Evolutionary conservation across 2,113 vertebrate genomes (phyloP).

Genomic region (Podocnemis expansa): DNA sequence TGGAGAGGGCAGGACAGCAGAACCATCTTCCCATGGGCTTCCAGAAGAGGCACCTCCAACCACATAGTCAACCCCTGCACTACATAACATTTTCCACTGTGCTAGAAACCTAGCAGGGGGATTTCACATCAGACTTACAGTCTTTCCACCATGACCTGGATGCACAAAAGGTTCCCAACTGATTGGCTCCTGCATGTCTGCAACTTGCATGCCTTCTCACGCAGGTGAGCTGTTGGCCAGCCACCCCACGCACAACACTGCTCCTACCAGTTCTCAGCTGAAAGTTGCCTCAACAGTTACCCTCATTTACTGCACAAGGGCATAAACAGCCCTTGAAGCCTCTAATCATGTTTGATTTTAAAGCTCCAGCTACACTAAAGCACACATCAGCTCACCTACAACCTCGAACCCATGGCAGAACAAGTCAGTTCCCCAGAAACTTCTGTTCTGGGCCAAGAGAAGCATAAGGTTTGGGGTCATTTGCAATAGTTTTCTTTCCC

Average conservation of each 20-base stretch:
- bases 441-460: not conserved
- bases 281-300: not conserved
- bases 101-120: not conserved
- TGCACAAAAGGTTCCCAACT: not conserved
- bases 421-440: not conserved
- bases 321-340: not conserved
- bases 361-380: not conserved
- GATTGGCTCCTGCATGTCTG: not conserved
- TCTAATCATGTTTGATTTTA: not conserved
- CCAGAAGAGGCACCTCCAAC: not conserved
- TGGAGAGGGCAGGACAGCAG: not conserved
- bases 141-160: not conserved
- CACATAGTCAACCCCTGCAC: not conserved
- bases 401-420: not conserved
- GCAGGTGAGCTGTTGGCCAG: not conserved
- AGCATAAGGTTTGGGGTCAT: not conserved
- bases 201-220: not conserved
- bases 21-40: not conserved
- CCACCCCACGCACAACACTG: not conserved
- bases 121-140: not conserved
- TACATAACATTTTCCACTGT: not conserved
- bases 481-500: not conserved
- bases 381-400: not conserved
- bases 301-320: not conserved
- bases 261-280: not conserved